A percentile compares a stretch with the other conserved stretches of the same genome.
These are phyloP conservation scores for Ficedula albicollis DNA, from an alignment of 2,797 vertebrate species.

Conservation along the genomic window DNA sequence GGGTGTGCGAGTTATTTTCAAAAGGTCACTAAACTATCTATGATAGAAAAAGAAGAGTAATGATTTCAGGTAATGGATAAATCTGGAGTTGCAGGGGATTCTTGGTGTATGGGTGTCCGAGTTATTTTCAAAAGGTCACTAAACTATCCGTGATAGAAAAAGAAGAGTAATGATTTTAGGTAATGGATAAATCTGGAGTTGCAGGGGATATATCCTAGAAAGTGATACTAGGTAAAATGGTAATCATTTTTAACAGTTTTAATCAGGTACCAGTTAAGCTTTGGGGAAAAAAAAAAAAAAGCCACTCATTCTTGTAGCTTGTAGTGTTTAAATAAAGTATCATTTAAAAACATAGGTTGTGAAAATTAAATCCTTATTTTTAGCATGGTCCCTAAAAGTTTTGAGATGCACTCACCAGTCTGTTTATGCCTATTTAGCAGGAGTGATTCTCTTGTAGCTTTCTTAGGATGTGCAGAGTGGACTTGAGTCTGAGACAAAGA, in stretches of 20 bases:
- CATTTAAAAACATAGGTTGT: neutral
- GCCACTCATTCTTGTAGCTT: neutral
- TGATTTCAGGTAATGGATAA: neutral
- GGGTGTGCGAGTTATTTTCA: neutral
- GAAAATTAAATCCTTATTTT: neutral
- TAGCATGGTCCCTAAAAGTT: neutral
- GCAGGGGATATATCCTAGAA: neutral
- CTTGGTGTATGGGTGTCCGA: too few species aligned
- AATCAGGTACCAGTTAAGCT: neutral
- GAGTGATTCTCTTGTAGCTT: neutral
- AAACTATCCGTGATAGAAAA: neutral
- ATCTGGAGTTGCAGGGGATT: neutral
- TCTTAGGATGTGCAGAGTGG: neutral
- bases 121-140: too few species aligned
- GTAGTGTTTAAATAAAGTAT: neutral
- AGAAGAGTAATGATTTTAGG: neutral
- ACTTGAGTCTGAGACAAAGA: neutral
- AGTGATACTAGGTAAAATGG: neutral
- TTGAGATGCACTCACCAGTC: neutral
- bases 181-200: neutral
- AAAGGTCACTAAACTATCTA: neutral
- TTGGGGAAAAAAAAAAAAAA: neutral
- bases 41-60: neutral
- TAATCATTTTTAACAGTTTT: neutral
- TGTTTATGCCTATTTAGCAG: neutral